Conservation (phyloP, 2,113 vertebrate species). For the Leptobrachium leishanense region DNA sequence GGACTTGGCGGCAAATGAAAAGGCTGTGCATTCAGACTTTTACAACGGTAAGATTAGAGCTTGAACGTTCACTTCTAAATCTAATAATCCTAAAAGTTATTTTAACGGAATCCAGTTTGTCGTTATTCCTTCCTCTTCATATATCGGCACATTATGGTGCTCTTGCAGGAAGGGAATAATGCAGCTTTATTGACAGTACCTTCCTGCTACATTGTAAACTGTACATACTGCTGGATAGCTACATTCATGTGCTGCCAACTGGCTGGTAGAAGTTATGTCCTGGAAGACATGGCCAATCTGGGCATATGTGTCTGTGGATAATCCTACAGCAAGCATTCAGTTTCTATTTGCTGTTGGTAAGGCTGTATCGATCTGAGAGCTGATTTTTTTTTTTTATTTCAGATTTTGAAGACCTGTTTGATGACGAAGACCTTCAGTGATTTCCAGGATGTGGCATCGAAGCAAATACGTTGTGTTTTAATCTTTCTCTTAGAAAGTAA, state of each 20-base stretch:
- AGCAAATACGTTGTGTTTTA: neutral
- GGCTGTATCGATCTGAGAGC: neutral
- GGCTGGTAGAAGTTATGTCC: no score
- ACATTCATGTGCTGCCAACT: neutral
- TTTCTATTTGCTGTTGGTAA: neutral
- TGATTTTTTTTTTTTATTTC: conserved; percentile 1
- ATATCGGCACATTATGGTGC: no score
- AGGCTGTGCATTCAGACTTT: conserved; percentile 92
- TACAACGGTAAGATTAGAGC: conserved; percentile 80
- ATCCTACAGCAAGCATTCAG: neutral
- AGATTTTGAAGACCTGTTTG: conserved; percentile 90
- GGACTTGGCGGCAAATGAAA: conserved; percentile 96
- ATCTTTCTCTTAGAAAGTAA: neutral
- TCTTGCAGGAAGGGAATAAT: no score
- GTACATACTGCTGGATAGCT: no score
- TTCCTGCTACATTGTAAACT: no score
- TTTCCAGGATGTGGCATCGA: neutral
- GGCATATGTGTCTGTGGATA: no score
- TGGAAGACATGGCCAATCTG: no score
- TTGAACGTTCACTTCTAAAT: no score
- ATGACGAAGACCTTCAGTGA: conserved; percentile 88
- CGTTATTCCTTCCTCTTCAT: no score
- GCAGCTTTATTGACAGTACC: no score
- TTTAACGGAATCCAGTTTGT: neutral
- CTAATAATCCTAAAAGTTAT: neutral